These are phyloP conservation scores for Augochlorella aurata DNA, from an alignment of 2,888 invertebrate species.

Conservation along the genomic window DNA sequence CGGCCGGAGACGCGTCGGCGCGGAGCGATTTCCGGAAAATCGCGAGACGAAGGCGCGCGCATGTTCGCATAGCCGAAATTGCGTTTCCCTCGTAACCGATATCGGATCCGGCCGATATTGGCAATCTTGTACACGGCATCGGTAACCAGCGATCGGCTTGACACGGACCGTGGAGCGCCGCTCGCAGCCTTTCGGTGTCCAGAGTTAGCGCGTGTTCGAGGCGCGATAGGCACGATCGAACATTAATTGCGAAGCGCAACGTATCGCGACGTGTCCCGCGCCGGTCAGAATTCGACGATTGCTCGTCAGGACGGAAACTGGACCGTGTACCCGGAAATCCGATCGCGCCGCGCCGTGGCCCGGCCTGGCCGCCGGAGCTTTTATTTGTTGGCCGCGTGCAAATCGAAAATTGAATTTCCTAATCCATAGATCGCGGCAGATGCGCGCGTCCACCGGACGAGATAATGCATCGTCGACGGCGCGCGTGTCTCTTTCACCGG, in stretches of 20 bases:
- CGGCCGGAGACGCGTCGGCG: no score
- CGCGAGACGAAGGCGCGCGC: conserved; percentile 1
- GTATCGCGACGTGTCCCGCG: neutral
- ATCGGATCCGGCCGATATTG: conserved; percentile 48
- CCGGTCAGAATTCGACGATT: conserved; percentile 2
- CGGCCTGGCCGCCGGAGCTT: neutral
- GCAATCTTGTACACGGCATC: conserved; percentile 12
- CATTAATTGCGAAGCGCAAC: conserved; percentile 7
- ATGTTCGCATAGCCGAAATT: conserved; percentile 26
- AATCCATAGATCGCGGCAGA: conserved; percentile 23
- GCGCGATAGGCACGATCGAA: conserved; percentile 7
- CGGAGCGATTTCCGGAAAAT: conserved; percentile 31
- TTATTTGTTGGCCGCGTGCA: conserved; percentile 5
- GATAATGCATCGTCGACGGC: neutral
- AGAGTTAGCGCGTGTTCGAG: neutral
- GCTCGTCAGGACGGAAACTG: neutral
- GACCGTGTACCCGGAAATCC: neutral
- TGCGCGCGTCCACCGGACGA: conserved; percentile 1
- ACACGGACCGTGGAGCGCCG: neutral
- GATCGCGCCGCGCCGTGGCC: neutral
- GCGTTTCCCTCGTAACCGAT: conserved; percentile 35
- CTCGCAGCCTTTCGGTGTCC: conserved; percentile 4
- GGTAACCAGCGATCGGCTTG: conserved; percentile 6
- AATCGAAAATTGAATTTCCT: conserved; percentile 46
- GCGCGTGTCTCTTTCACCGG: no score